Evolutionary conservation across 2,113 vertebrate genomes (phyloP).

Genomic region (Seriola aureovittata): DNA sequence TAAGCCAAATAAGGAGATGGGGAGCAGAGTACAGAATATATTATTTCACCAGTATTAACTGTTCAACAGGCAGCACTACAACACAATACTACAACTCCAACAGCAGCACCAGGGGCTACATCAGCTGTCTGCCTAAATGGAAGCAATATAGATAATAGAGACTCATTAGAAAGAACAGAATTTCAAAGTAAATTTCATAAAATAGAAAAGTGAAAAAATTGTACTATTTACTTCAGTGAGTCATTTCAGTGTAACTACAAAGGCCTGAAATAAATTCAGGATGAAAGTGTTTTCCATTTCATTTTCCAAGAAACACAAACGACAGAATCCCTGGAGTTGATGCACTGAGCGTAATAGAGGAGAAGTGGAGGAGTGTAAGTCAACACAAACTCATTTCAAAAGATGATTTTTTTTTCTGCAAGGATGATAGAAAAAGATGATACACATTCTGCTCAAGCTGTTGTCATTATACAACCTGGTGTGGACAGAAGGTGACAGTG

Average conservation of each 20-base stretch:
- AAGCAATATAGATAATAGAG: no score
- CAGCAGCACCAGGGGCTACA: no score
- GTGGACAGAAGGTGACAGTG: slow-evolving; percentile 15
- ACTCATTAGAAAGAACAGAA: not conserved
- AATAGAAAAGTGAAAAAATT: slow-evolving; percentile 27
- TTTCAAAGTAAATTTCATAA: slow-evolving; percentile 43
- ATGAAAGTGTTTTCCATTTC: slow-evolving; percentile 47
- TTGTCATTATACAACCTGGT: not conserved
- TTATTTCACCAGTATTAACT: no score
- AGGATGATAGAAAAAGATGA: slow-evolving; percentile 3
- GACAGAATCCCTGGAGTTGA: slow-evolving; percentile 18
- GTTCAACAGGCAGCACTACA: no score
- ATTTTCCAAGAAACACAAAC: slow-evolving; percentile 38
- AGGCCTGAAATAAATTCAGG: slow-evolving; percentile 30
- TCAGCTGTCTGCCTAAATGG: no score
- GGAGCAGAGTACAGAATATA: no score
- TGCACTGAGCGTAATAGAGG: slow-evolving; percentile 16
- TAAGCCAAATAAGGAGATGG: no score
- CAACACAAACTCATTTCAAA: slow-evolving; percentile 38
- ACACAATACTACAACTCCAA: no score
- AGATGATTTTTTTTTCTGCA: slow-evolving; percentile 11
- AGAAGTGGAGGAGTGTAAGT: slow-evolving; percentile 28
- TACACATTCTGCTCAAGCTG: not conserved
- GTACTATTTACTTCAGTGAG: slow-evolving; percentile 18
- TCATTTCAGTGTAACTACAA: slow-evolving; percentile 10